A percentile compares a stretch with the other conserved stretches of the same genome.
Conservation (phyloP, 1,140 invertebrate genomes). For the Drosophila lacteicornis region DNA sequence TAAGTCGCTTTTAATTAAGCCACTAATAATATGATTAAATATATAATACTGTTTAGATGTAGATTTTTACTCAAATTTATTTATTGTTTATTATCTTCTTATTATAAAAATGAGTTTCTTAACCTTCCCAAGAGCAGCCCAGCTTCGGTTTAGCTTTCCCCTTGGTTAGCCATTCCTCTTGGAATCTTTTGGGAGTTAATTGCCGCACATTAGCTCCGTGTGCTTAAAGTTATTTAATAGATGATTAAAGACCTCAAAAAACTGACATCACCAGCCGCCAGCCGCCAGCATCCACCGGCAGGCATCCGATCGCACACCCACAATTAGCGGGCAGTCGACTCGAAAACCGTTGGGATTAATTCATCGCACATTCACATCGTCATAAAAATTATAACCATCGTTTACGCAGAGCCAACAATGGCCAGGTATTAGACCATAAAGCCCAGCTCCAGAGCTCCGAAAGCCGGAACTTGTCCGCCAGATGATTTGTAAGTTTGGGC, state of each 20-base stretch:
- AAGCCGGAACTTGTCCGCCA: slow-evolving; percentile 74
- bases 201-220: slow-evolving; percentile 22
- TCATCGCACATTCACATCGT: slow-evolving; percentile 52
- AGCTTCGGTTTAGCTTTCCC: background rate
- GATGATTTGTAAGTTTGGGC: slow-evolving; percentile 76
- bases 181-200: slow-evolving; percentile 31
- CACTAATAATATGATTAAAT: background rate
- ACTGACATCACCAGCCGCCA: slow-evolving; percentile 33
- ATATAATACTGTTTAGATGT: no score
- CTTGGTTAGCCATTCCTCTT: background rate
- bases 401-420: slow-evolving; percentile 68
- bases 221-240: slow-evolving; percentile 47
- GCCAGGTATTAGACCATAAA: slow-evolving; percentile 62
- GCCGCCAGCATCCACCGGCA: slow-evolving; percentile 28
- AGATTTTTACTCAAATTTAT: background rate
- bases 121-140: background rate
- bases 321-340: slow-evolving; percentile 48
- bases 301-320: slow-evolving; percentile 40
- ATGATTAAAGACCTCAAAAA: slow-evolving; percentile 49
- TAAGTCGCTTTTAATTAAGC: no score
- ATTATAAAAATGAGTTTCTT: no score
- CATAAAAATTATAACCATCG: slow-evolving; percentile 47
- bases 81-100: background rate
- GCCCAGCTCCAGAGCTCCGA: slow-evolving; percentile 34
- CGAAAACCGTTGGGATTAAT: slow-evolving; percentile 50